Evolutionary conservation across 2,888 invertebrate species (phyloP), one percentile per base, ranked within the genome.

Genomic region (Rambutsinella grinnellia): DNA sequence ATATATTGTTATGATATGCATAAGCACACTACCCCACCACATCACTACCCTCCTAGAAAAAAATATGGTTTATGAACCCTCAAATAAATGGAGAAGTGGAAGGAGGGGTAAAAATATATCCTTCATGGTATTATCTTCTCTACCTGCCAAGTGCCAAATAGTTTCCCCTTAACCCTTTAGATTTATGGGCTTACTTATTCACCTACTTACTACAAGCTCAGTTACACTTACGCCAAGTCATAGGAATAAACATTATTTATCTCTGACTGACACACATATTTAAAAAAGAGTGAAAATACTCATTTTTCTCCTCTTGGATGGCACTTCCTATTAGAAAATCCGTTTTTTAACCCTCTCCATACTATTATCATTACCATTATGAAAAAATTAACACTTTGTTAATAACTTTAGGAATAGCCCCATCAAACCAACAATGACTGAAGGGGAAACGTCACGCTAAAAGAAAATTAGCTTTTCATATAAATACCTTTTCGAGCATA

Each of bases 121-220:
- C 44, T 74, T 72, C 72, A 66, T 56, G 62, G 75, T 62, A 68
- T 75, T 75, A 75, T 75, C 74, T 74, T 68, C 36, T 36, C 44
- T 75, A 75, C 75, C 75, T 75, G 75, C 75, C 75, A 75, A 75
- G 75, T 75, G 75, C 75, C 75, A 75, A 67, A 75, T 75, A 75
- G 67, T 67, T 68, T 57, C 61, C 75, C 75, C 75, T 28, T 62
- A 53, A 60, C 36, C 46, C 28, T 56, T 61, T 75, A 68, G 75
- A 75, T 75, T 75, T 75, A 75, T 75, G 66, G 66, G 61, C 60
- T 75, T 68, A 68, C 62, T 75, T 67, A 74, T 47, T 62, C 75
- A 68, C 36, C 36, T 36, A 36, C 36, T 36, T 36, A 36, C n/a
- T 36, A 36, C 19, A 8, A 49, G 49, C 19, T n/a, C 49, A 49